phyloP scores from a whole-genome alignment of 1,140 invertebrate species.

The Megalonaias nervosa region DNA sequence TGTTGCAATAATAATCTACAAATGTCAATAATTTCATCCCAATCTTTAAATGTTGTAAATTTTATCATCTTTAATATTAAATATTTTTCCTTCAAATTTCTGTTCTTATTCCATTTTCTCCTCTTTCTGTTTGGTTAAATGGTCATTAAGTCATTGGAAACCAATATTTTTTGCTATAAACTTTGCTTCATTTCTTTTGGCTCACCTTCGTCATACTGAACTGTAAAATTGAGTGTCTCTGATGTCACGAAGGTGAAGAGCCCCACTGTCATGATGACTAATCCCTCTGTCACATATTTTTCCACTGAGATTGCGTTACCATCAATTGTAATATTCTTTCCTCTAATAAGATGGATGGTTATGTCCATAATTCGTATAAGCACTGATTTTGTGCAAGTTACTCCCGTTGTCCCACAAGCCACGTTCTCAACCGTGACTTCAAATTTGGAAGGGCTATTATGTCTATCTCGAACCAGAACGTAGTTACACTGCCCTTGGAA shows the following conservation, averaged over 20 bases:
- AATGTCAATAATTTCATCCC: too few relatives aligned
- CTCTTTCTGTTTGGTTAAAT: too few relatives aligned
- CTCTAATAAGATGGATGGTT: conserved; percentile 16
- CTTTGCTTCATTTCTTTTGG: too few relatives aligned
- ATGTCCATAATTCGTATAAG: neutral
- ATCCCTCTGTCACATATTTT: conserved; percentile 13
- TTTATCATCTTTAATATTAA: too few relatives aligned
- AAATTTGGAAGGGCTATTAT: neutral
- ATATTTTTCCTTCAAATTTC: too few relatives aligned
- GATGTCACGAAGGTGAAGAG: conserved; percentile 13
- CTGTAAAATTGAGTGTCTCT: conserved; percentile 15
- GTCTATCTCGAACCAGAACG: neutral
- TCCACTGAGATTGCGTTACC: conserved; percentile 15
- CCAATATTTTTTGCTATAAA: too few relatives aligned
- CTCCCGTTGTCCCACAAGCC: neutral
- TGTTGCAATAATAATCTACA: too few relatives aligned
- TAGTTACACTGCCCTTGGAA: conserved; percentile 5
- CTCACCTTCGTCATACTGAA: conserved; percentile 36
- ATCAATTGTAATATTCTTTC: conserved; percentile 18
- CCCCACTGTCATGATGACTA: conserved; percentile 28
- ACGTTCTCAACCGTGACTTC: conserved; percentile 6
- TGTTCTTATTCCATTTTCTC: too few relatives aligned
- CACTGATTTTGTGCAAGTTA: neutral
- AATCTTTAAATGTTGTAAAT: too few relatives aligned
- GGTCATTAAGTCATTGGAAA: too few relatives aligned